phyloP scores from a whole-genome alignment of 2,888 invertebrate species.

The Hirtodrosophila duncani region DNA sequence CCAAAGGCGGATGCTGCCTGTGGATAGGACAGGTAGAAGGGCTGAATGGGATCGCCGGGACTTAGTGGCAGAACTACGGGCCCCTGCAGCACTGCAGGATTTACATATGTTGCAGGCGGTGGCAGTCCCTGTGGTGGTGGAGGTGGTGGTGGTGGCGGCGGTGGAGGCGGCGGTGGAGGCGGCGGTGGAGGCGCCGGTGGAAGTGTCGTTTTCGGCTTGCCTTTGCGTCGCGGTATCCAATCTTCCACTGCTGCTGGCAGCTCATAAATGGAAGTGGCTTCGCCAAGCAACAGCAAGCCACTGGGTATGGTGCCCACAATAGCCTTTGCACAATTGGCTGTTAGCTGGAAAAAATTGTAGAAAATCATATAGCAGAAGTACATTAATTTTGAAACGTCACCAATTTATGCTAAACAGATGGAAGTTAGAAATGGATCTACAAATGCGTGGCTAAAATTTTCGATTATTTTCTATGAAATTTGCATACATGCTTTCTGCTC shows the following conservation, averaged over 20 bases:
- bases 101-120: constrained; percentile 2
- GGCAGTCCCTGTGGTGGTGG: constrained; percentile 8
- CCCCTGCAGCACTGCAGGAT: constrained; percentile 13
- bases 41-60: constrained; percentile 55
- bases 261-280: constrained; percentile 65
- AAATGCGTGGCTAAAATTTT: too few species aligned
- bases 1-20: constrained; percentile 25
- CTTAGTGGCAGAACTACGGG: constrained; percentile 48
- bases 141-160: constrained; percentile 28
- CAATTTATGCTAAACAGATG: too few species aligned
- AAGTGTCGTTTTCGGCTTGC: constrained; percentile 33
- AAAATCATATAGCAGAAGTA: background rate
- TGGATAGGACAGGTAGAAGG: constrained; percentile 56
- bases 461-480: too few species aligned
- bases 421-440: too few species aligned
- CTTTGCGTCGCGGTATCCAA: constrained; percentile 38
- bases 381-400: too few species aligned
- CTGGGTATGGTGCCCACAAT: constrained; percentile 60
- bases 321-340: constrained; percentile 63
- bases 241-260: constrained; percentile 58
- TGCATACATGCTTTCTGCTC: too few species aligned
- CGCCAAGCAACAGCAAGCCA: constrained; percentile 62
- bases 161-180: constrained; percentile 28
- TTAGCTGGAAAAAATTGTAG: constrained; percentile 34
- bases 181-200: constrained; percentile 27